phyloP scores from a whole-genome alignment of 2,888 invertebrate species.

The Caenorhabditis panamensis region DNA sequence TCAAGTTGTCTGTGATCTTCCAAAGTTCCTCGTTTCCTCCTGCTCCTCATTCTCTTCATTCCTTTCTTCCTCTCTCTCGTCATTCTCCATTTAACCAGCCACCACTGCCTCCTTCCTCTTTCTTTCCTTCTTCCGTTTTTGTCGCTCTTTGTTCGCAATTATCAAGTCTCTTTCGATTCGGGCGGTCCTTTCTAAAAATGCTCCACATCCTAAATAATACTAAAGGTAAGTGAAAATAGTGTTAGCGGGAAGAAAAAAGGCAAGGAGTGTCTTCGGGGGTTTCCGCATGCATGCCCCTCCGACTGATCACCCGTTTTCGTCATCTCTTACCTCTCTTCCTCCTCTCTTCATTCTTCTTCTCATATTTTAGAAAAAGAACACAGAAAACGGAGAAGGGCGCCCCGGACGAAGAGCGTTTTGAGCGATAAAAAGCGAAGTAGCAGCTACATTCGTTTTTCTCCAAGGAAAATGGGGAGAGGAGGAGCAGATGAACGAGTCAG shows the following conservation, averaged over 20 bases:
- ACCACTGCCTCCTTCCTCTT: constrained; percentile 19
- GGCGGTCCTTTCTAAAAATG: background rate
- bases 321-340: constrained; percentile 3
- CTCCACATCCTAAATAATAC: constrained; percentile 3
- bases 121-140: constrained; percentile 15
- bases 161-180: constrained; percentile 18
- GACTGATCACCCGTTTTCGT: background rate
- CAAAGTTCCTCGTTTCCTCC: background rate
- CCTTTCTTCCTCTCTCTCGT: constrained; percentile 10
- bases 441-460: background rate
- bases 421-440: constrained; percentile 37
- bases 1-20: background rate
- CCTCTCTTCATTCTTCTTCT: constrained; percentile 2
- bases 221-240: constrained; percentile 1
- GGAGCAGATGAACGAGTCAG: constrained; percentile 11
- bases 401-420: background rate
- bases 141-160: constrained; percentile 47
- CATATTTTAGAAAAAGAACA: constrained; percentile 16
- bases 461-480: constrained; percentile 10
- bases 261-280: background rate
- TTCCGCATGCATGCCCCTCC: constrained; percentile 35
- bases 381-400: background rate
- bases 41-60: background rate
- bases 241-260: no score
- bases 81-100: constrained; percentile 28